These are phyloP conservation scores for Caenorhabditis sulstoni DNA, from an alignment of 2,888 invertebrate genomes.

Conservation along the genomic window DNA sequence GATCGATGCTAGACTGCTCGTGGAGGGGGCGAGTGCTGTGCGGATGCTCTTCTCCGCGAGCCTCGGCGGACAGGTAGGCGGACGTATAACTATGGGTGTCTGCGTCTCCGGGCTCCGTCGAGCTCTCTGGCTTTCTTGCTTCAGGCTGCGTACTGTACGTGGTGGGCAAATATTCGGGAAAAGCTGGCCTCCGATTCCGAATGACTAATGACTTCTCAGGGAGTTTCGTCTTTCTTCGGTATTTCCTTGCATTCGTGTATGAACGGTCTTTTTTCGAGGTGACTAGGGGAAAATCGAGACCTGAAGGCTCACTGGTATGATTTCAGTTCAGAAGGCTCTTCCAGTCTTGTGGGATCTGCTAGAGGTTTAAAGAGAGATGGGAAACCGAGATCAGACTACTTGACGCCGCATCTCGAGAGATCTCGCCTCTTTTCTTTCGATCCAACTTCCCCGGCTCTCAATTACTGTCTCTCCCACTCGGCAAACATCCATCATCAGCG, in stretches of 20 bases:
- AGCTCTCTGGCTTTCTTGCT: slow-evolving; percentile 23
- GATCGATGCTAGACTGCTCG: slow-evolving; percentile 50
- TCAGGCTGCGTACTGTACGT: slow-evolving; percentile 54
- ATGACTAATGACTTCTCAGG: slow-evolving; percentile 42
- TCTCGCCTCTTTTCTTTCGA: slow-evolving; percentile 20
- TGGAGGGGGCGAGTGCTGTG: slow-evolving; percentile 23
- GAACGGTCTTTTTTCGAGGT: too few species aligned
- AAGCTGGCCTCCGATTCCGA: slow-evolving; percentile 36
- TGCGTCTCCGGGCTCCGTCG: slow-evolving; percentile 23
- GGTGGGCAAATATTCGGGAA: slow-evolving; percentile 41
- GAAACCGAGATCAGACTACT: neutral
- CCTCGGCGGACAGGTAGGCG: slow-evolving; percentile 49
- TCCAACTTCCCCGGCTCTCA: slow-evolving; percentile 11
- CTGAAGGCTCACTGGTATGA: too few species aligned
- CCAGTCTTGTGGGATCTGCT: too few species aligned
- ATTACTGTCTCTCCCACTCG: slow-evolving; percentile 25
- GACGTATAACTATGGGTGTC: slow-evolving; percentile 53
- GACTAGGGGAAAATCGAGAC: too few species aligned
- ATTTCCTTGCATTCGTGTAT: neutral
- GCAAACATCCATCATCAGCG: slow-evolving; percentile 33
- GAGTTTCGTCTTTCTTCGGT: slow-evolving; percentile 4
- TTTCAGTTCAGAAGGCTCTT: too few species aligned
- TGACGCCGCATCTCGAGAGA: slow-evolving; percentile 5
- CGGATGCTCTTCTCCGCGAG: slow-evolving; percentile 54
- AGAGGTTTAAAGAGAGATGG: neutral